Evolutionary conservation across 2,888 invertebrate genomes (phyloP).

Genomic region (Megaustenia siamemsis): DNA sequence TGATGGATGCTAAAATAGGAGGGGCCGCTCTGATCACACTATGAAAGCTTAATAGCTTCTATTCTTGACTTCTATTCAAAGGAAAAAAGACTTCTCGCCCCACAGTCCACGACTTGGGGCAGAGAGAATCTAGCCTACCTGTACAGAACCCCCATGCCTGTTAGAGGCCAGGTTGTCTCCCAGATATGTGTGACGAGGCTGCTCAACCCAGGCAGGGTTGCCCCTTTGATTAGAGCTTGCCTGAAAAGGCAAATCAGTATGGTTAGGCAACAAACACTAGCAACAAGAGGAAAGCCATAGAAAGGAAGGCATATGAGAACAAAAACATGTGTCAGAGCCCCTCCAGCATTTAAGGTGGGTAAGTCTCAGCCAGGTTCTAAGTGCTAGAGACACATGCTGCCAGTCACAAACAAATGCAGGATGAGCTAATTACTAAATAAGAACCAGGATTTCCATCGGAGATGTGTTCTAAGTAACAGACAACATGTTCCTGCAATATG

Average conservation of each 20-base stretch:
- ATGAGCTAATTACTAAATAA: not conserved
- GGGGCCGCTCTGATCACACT: constrained; percentile 40
- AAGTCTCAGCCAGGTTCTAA: constrained; percentile 22
- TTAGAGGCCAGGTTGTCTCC: constrained; percentile 87
- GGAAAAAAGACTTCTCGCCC: constrained; percentile 4
- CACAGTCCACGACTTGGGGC: not conserved
- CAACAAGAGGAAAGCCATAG: not conserved
- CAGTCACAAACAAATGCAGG: constrained; percentile 23
- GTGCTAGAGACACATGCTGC: constrained; percentile 30
- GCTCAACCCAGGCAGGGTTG: constrained; percentile 76
- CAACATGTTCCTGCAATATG: not conserved
- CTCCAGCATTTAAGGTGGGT: constrained; percentile 22
- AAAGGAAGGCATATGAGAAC: not conserved
- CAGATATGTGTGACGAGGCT: constrained; percentile 75
- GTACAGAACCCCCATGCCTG: constrained; percentile 95
- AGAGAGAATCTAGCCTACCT: constrained; percentile 83
- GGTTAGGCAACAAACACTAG: constrained; percentile 53
- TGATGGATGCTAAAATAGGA: constrained; percentile 9
- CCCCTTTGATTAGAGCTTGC: constrained; percentile 75
- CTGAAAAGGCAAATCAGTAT: constrained; percentile 73
- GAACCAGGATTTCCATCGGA: not conserved
- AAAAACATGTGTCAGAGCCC: constrained; percentile 15
- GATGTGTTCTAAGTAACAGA: not conserved
- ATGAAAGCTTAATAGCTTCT: constrained; percentile 32
- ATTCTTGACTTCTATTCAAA: constrained; percentile 6